phyloP scores from a whole-genome alignment of 2,888 invertebrate genomes.

The Dicyrtomina minuta region DNA sequence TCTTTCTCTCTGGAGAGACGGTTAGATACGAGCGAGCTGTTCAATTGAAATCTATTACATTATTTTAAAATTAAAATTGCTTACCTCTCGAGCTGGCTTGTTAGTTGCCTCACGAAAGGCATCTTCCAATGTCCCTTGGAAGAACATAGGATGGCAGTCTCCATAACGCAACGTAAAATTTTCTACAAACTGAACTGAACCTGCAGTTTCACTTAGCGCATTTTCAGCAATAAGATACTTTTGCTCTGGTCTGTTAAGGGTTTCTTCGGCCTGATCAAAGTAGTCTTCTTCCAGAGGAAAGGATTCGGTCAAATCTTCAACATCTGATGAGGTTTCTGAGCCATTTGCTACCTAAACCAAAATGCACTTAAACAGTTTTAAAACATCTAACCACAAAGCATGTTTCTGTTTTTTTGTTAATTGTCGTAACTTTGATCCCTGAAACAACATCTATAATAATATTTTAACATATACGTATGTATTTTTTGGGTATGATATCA shows the following conservation, averaged over 20 bases:
- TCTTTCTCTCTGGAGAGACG: no score
- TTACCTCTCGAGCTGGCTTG: conserved; percentile 85
- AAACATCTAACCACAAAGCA: no score
- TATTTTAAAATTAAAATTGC: no score
- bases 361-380: no score
- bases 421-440: no score
- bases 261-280: conserved; percentile 31
- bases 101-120: conserved; percentile 87
- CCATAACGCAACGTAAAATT: conserved; percentile 86
- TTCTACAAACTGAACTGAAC: conserved; percentile 81
- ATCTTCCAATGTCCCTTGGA: conserved; percentile 84
- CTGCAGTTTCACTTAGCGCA: conserved; percentile 79
- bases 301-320: conserved; percentile 79
- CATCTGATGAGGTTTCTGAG: conserved; percentile 63
- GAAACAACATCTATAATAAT: no score
- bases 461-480: no score
- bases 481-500: no score
- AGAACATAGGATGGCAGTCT: conserved; percentile 83
- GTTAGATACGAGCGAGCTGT: no score
- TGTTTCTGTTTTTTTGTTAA: no score
- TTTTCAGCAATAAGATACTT: conserved; percentile 72
- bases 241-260: conserved; percentile 16
- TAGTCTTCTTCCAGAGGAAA: conserved; percentile 84
- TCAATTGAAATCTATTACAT: neutral
- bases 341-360: conserved; percentile 21